Evolutionary conservation across 2,113 vertebrate genomes (phyloP).

Genomic region (Tachysurus vachellii): DNA sequence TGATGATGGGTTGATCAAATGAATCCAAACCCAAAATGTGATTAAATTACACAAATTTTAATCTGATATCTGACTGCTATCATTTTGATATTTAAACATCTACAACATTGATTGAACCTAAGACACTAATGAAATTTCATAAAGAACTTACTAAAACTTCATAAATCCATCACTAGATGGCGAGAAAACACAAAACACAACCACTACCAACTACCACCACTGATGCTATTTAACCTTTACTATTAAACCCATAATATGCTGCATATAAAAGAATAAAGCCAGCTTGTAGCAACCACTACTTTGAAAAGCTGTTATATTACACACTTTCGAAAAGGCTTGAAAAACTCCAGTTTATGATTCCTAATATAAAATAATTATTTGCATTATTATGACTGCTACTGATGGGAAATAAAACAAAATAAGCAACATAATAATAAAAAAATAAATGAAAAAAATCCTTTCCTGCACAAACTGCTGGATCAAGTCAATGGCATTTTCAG

Average conservation of each 20-base stretch:
- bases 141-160: too few species aligned
- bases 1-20: too few species aligned
- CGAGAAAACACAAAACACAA: constrained; percentile 14
- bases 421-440: neutral
- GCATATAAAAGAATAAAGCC: too few species aligned
- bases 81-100: too few species aligned
- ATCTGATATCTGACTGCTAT: neutral
- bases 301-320: neutral
- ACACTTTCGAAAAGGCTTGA: too few species aligned
- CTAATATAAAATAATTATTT: neutral
- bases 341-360: too few species aligned
- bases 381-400: neutral
- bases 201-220: neutral
- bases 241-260: neutral
- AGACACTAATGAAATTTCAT: neutral
- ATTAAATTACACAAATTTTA: neutral
- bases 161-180: constrained; percentile 58
- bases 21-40: neutral
- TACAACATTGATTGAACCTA: neutral
- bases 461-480: neutral
- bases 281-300: neutral
- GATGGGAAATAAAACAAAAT: neutral
- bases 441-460: too few species aligned
- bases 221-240: neutral
- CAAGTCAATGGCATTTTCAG: neutral